Base-by-base conservation (phyloP, 2,888 invertebrate genomes). In the Drosophila cognata region DNA sequence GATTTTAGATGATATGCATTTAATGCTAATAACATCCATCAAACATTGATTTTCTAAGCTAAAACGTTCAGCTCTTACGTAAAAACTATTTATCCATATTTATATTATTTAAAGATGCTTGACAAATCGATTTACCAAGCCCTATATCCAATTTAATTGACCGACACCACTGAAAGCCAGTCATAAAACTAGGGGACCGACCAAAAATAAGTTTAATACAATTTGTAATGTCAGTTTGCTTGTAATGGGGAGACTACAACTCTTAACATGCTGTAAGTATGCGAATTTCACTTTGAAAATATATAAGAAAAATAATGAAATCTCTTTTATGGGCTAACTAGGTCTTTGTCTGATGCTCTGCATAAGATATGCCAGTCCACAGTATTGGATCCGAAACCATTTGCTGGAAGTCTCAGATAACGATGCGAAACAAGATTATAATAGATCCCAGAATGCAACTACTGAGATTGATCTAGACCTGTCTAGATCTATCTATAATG, bases 251-350 rank as follows among this genome's bases (percentile, higher is more conserved):
- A 43, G 38, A 51, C 8, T 21, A 2, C 4, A 33, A 50, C 36
- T 56, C 4, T 4, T 51, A 33, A 50, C 33, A 25, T 59, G 50
- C 36, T 59, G 64, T 72, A 36, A 72, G 71, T 63, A 48, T 2
- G 18, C 5, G 4, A 51, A 25, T 56, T 28, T 29, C 35, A 25
- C 29, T 35, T 6, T 28, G 4, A 16, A 43, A 36, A 58, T 5
- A 11, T 25, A 8, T 46, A 53, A 36, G 35, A n/a, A 16, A 28
- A 31, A 33, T 43, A 13, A 43, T 13, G 6, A 46, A 21, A 46
- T 11, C 10, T 31, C 10, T 50, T 56, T 4, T 11, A 35, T 10
- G 31, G 4, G 4, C 7, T 5, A 65, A 66, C 8, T 51, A 69
- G 70, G 31, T 18, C 36, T 69, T 33, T 52, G 21, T 16, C 16